Percentiles rank a stretch among this genome's conserved stretches.
These are phyloP conservation scores for Thalpophila matura DNA, from an alignment of 2,888 invertebrate genomes.

Conservation along the genomic window DNA sequence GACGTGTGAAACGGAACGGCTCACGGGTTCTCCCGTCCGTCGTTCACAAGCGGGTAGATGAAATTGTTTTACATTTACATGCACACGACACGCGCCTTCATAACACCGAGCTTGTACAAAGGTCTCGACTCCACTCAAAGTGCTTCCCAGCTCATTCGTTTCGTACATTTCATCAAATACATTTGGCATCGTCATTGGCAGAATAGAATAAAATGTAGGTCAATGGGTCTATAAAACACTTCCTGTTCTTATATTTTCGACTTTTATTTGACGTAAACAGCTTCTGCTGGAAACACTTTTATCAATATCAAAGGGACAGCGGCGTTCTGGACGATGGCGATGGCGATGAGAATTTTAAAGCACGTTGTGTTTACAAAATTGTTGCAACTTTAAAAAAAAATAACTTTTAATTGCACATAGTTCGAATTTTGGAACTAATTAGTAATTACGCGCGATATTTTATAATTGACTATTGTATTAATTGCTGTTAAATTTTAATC, in stretches of 20 bases:
- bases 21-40: constrained; percentile 57
- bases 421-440: constrained; percentile 40
- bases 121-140: constrained; percentile 58
- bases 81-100: constrained; percentile 73
- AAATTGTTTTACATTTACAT: constrained; percentile 81
- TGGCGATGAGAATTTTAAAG: constrained; percentile 32
- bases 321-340: constrained; percentile 9
- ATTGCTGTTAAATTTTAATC: constrained; percentile 57
- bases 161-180: constrained; percentile 70
- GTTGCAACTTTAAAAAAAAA: constrained; percentile 22
- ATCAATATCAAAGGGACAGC: constrained; percentile 52
- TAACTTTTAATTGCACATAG: not conserved
- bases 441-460: constrained; percentile 31
- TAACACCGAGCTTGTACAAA: constrained; percentile 67
- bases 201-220: constrained; percentile 67
- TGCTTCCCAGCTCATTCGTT: constrained; percentile 66
- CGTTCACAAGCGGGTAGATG: constrained; percentile 64
- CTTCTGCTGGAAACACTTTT: constrained; percentile 44
- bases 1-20: constrained; percentile 75
- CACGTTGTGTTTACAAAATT: constrained; percentile 20
- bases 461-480: constrained; percentile 54
- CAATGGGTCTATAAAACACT: constrained; percentile 63
- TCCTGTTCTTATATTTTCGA: constrained; percentile 60
- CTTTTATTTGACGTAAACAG: constrained; percentile 54
- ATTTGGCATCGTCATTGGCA: constrained; percentile 66